Conservation (phyloP, 2,888 invertebrate species). For the Synanthedon tipuliformis region DNA sequence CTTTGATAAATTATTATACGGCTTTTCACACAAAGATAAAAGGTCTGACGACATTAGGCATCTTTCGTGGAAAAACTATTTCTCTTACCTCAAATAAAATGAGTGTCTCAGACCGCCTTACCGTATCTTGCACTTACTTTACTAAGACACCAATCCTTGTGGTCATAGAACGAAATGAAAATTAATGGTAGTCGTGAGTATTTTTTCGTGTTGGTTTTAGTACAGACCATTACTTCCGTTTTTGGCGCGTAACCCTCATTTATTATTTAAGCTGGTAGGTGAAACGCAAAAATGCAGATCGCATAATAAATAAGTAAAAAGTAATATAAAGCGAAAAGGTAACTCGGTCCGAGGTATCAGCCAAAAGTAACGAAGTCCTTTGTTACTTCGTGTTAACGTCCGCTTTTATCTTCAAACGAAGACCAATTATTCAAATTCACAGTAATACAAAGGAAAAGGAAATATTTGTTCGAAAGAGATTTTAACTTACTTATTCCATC, state of each 20-base stretch:
- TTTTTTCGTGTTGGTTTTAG: conserved; percentile 69
- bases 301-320: conserved; percentile 24
- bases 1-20: not conserved
- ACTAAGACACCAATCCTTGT: conserved; percentile 50
- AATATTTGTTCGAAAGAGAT: conserved; percentile 9
- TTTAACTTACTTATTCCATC: conserved; percentile 5
- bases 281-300: conserved; percentile 47
- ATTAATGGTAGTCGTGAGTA: conserved; percentile 64
- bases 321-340: conserved; percentile 1
- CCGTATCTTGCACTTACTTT: conserved; percentile 21
- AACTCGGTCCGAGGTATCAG: not conserved
- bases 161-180: conserved; percentile 62
- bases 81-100: conserved; percentile 5
- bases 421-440: conserved; percentile 16
- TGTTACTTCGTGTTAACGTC: conserved; percentile 2
- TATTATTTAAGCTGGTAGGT: conserved; percentile 39
- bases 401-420: conserved; percentile 7
- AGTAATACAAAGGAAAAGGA: conserved; percentile 8
- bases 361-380: conserved; percentile 15
- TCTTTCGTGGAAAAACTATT: conserved; percentile 6
- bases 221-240: conserved; percentile 64
- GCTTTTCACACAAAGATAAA: not conserved
- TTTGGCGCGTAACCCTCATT: conserved; percentile 60
- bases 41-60: conserved; percentile 1
- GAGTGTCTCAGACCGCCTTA: conserved; percentile 4